Evolutionary conservation across 2,113 vertebrate genomes (phyloP).

Genomic region (Saccopteryx bilineata): DNA sequence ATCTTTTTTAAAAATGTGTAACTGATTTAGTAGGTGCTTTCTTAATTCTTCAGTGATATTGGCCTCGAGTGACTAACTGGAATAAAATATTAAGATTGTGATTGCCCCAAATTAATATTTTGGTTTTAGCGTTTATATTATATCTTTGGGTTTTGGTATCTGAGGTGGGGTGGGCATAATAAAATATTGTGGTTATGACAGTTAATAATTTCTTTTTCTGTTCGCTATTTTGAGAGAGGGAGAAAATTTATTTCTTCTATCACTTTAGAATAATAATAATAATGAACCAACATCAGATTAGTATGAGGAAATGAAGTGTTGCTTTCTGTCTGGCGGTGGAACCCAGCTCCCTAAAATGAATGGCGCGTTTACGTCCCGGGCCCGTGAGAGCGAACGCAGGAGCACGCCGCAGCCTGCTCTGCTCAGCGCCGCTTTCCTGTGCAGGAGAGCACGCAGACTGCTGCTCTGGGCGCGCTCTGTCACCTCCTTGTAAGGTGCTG

Average conservation of each 20-base stretch:
- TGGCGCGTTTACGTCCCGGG: conserved; percentile 77
- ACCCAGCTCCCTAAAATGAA: conserved; percentile 83
- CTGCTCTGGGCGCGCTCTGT: conserved; percentile 51
- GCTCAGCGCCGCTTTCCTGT: conserved; percentile 74
- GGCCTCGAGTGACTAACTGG: neutral
- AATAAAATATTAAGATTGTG: conserved; percentile 64
- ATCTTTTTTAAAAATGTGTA: neutral
- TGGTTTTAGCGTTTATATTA: conserved; percentile 64
- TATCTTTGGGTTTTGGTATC: conserved; percentile 66
- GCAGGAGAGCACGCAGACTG: conserved; percentile 64
- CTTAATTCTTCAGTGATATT: neutral
- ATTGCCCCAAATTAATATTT: conserved; percentile 79
- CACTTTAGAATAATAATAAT: conserved; percentile 74
- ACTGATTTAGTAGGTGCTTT: neutral
- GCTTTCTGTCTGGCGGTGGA: conserved; percentile 85
- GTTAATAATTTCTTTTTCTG: conserved; percentile 76
- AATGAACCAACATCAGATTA: conserved; percentile 75
- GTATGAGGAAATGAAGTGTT: conserved; percentile 69
- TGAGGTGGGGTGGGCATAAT: conserved; percentile 75
- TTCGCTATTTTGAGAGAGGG: conserved; percentile 78
- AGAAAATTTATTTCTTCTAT: conserved; percentile 76
- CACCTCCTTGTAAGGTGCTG: conserved; percentile 69
- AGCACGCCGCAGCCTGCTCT: conserved; percentile 81
- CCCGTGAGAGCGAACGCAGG: conserved; percentile 83
- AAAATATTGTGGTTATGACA: conserved; percentile 81